phyloP scores from a whole-genome alignment of 2,113 vertebrate genomes.

The Emydocephalus ijimae region DNA sequence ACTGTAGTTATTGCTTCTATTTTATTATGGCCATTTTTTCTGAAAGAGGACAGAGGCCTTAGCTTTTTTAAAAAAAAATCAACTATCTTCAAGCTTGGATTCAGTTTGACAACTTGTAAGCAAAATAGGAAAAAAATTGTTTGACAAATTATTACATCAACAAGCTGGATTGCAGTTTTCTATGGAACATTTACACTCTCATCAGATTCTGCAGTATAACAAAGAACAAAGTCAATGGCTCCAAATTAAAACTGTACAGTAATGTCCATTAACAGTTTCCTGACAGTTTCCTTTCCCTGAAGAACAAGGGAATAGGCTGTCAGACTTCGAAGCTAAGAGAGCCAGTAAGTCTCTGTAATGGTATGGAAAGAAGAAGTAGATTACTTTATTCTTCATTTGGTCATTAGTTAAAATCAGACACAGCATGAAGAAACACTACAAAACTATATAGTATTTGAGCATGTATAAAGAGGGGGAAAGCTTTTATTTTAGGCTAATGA shows the following conservation, averaged over 20 bases:
- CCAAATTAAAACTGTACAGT: constrained; percentile 9
- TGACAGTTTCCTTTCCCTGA: neutral
- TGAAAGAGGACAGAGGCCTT: neutral
- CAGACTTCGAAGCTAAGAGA: neutral
- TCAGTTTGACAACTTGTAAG: neutral
- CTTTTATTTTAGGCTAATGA: constrained; percentile 20
- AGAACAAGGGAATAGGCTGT: neutral
- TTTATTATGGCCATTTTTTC: neutral
- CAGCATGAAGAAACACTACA: constrained; percentile 17
- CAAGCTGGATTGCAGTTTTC: neutral
- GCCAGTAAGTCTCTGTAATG: neutral
- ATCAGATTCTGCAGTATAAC: neutral
- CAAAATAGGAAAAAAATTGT: neutral
- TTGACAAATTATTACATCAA: neutral
- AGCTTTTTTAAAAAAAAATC: neutral
- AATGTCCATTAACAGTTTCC: neutral
- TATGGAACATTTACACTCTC: neutral
- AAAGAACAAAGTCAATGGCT: neutral
- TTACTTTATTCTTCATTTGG: constrained; percentile 19
- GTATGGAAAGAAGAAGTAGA: neutral
- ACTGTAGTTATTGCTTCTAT: neutral
- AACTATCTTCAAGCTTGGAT: neutral
- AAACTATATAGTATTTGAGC: constrained; percentile 26
- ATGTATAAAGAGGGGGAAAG: neutral
- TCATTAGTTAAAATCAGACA: constrained; percentile 22